Percentiles rank a stretch among this genome's conserved stretches.
Evolutionary conservation across 2,888 invertebrate species (phyloP).

Genomic region (Mechanitis messenoides): DNA sequence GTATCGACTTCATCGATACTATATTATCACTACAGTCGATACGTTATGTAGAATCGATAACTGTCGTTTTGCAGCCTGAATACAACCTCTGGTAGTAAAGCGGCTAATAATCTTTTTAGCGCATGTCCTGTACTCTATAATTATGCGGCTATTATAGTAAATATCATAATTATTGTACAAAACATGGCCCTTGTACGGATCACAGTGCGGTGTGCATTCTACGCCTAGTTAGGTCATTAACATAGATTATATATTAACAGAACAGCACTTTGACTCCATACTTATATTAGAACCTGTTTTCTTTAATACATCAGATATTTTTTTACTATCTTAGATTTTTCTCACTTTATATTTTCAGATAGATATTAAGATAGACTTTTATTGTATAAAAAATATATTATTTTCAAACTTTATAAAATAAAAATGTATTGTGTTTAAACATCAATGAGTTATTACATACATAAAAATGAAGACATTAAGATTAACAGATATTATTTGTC

Average conservation of each 20-base stretch:
- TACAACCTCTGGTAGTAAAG: slow-evolving; percentile 6
- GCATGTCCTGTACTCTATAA: slow-evolving; percentile 35
- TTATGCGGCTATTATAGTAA: slow-evolving; percentile 48
- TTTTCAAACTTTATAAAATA: no score
- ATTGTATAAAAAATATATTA: no score
- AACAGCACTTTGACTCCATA: neutral
- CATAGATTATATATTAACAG: slow-evolving; percentile 31
- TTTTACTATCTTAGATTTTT: neutral
- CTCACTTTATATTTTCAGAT: no score
- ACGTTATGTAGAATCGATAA: no score
- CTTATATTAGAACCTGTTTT: neutral
- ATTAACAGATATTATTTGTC: neutral
- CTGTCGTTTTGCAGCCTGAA: no score
- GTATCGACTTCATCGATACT: no score
- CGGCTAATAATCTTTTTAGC: slow-evolving; percentile 26
- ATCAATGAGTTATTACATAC: no score
- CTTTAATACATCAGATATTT: neutral
- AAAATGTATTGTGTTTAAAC: no score
- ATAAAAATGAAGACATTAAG: no score
- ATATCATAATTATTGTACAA: slow-evolving; percentile 66
- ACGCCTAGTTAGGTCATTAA: slow-evolving; percentile 46
- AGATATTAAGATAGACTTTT: no score
- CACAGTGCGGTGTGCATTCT: slow-evolving; percentile 47
- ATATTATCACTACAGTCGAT: no score
- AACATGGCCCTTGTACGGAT: slow-evolving; percentile 48